phyloP scores from a whole-genome alignment of 53 echinoderm and acorn worm genomes.

The Mesocentrotus franciscanus region DNA sequence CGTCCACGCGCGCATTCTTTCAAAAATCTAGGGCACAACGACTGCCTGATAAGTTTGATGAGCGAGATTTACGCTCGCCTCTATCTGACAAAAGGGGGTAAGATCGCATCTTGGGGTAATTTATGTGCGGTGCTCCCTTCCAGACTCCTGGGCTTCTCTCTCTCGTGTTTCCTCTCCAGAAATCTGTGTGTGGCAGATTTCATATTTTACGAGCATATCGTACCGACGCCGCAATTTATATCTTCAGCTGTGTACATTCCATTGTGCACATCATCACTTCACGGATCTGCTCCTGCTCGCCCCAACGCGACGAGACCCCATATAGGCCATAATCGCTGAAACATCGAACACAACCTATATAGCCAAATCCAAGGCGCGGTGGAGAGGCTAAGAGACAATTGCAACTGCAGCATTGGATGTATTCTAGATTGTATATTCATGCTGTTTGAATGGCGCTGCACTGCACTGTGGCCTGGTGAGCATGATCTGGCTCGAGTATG shows the following conservation, averaged over 20 bases:
- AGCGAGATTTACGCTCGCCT: background rate
- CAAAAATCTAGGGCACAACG: background rate
- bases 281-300: background rate
- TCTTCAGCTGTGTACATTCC: constrained; percentile 4
- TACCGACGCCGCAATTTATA: background rate
- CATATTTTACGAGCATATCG: background rate
- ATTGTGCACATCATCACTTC: background rate
- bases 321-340: background rate
- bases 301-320: background rate
- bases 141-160: background rate
- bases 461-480: no score
- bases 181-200: background rate
- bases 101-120: background rate
- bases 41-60: background rate
- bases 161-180: background rate
- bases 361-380: background rate
- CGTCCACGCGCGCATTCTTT: background rate
- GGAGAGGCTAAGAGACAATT: background rate
- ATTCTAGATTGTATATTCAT: no score
- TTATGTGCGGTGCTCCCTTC: background rate
- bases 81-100: background rate
- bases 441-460: no score
- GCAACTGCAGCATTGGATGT: no score
- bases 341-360: background rate
- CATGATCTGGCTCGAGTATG: no score